Evolutionary conservation across 2,888 invertebrate species (phyloP).

Genomic region (Malacosoma neustria): DNA sequence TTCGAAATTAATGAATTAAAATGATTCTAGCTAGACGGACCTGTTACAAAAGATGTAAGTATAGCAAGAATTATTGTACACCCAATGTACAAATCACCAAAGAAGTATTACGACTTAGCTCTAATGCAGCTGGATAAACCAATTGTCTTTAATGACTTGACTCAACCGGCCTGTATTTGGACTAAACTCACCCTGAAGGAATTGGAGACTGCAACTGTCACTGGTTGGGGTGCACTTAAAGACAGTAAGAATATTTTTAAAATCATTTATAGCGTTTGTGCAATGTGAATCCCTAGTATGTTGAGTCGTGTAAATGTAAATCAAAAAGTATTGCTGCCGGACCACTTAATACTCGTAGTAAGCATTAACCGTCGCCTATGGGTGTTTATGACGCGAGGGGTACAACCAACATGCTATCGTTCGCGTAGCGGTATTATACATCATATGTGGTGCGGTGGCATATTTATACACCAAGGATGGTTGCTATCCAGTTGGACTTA

Average conservation of each 20-base stretch:
- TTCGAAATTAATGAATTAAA: no score
- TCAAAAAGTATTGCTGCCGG: no score
- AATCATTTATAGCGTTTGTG: neutral
- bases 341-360: no score
- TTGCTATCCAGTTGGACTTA: no score
- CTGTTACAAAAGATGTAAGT: conserved; percentile 11
- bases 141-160: conserved; percentile 22
- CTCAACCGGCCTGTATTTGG: conserved; percentile 50
- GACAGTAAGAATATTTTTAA: no score
- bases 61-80: conserved; percentile 31
- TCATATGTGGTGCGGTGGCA: no score
- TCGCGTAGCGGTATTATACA: no score
- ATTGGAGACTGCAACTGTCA: conserved; percentile 27
- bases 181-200: conserved; percentile 17
- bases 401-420: no score
- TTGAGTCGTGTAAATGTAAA: no score
- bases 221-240: conserved; percentile 46
- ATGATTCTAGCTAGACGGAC: neutral
- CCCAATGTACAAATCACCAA: conserved; percentile 37
- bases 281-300: neutral
- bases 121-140: conserved; percentile 29
- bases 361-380: no score
- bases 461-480: no score
- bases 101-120: conserved; percentile 44
- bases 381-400: no score